Base-by-base conservation (phyloP, 1,140 invertebrate species). In the Heliconius hewitsoni region DNA sequence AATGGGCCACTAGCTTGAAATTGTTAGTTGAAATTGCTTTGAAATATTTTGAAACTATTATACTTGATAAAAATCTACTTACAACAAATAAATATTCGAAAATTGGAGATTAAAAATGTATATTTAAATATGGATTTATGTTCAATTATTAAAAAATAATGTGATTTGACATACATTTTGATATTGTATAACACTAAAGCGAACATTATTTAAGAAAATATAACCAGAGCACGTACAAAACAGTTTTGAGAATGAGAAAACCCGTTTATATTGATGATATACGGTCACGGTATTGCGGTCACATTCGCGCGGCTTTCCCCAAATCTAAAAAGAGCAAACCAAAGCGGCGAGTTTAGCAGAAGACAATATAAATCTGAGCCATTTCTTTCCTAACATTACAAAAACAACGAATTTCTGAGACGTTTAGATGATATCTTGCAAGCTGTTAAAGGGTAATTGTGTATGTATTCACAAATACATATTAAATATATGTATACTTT, bases 291-390 rank as follows among this genome's bases (percentile, higher is more conserved):
- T 70, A 76, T 76, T 76, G 71, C 74, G 74, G 73, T 79, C 78
- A 79, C 78, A 79, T 79, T 72, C 74, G 73, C 57, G 13, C 18
- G 66, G 60, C 66, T 52, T 76, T 79, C 27, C 42, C 66, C 39
- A 75, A 71, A 79, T 76, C 78, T 74, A 76, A 75, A 74, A 42
- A 34, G 74, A 72, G 55, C 74, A 57, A 72, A 34, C 66, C 74
- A 57, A 79, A 74, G 73, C 73, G 39, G 52, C 46, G 39, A 76
- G 42, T 71, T 73, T 70, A 74, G 74, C 46, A n/a, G 71, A 60
- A 55, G n/a, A 70, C 55, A 76, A 80, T 60, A 80, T 73, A 76
- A 76, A 80, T 80, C 30, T 50, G n/a, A 57, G 73, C 71, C 18
- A 19, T 70, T 76, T 50, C 74, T 76, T 55, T 19, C 2, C 71